A percentile compares a stretch with the other conserved stretches of the same genome.
These are phyloP conservation scores for Drosophila pruinosa DNA, from an alignment of 1,140 invertebrate species.

Conservation along the genomic window DNA sequence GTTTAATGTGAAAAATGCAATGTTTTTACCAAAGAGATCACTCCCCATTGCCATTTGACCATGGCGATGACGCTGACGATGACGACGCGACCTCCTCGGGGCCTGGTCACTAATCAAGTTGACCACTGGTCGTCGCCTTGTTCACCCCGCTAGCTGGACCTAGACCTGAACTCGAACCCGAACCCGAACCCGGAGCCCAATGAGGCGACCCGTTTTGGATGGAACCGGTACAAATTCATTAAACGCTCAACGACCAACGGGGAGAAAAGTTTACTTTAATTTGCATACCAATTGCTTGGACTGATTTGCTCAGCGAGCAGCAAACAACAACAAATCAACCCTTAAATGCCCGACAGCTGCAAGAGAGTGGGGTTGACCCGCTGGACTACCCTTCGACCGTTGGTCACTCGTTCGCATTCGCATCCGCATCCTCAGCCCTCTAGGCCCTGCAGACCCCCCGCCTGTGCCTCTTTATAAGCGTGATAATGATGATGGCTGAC, in stretches of 20 bases:
- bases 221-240: conserved; percentile 68
- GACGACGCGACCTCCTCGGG: conserved; percentile 39
- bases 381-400: background rate
- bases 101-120: conserved; percentile 76
- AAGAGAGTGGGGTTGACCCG: conserved; percentile 8
- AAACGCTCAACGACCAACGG: conserved; percentile 60
- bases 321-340: conserved; percentile 26
- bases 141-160: conserved; percentile 23
- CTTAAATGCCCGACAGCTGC: conserved; percentile 23
- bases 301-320: conserved; percentile 62
- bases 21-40: conserved; percentile 82
- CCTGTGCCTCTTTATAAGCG: conserved; percentile 64
- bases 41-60: conserved; percentile 62
- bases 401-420: conserved; percentile 21
- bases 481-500: conserved; percentile 82
- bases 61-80: background rate
- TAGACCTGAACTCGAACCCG: background rate
- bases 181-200: background rate
- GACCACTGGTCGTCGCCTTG: conserved; percentile 67
- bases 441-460: background rate
- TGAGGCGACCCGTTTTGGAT: background rate
- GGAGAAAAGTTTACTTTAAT: conserved; percentile 61
- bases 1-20: conserved; percentile 81
- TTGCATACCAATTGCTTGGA: conserved; percentile 77
- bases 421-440: background rate